Evolutionary conservation across 2,797 vertebrate genomes (phyloP).

Genomic region (Ctenochaetus hawaiiensis): DNA sequence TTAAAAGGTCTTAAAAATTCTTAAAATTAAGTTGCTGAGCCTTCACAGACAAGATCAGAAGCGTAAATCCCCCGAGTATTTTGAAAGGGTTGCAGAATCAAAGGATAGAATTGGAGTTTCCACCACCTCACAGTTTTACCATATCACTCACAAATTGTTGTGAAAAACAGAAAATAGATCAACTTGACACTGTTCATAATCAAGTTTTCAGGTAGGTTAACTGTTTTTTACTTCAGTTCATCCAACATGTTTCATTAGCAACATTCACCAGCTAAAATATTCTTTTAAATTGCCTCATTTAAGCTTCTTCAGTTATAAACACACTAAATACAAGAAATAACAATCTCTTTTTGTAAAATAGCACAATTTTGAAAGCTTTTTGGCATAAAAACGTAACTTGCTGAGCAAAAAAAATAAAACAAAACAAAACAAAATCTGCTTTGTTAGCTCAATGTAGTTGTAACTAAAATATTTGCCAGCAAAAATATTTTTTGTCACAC

Average conservation of each 20-base stretch:
- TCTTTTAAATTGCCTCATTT: slow-evolving; percentile 33
- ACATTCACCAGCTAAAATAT: slow-evolving; percentile 48
- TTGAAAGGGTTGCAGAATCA: slow-evolving; percentile 3
- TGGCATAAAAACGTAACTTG: slow-evolving; percentile 46
- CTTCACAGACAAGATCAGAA: slow-evolving; percentile 1
- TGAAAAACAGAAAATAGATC: slow-evolving; percentile 1
- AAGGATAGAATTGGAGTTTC: background rate
- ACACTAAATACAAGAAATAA: slow-evolving; percentile 21
- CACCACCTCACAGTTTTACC: slow-evolving; percentile 3
- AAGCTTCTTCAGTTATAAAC: slow-evolving; percentile 36
- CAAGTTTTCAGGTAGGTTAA: slow-evolving; percentile 41
- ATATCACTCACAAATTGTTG: slow-evolving; percentile 11
- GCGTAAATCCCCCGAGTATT: background rate
- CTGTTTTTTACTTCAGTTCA: slow-evolving; percentile 29
- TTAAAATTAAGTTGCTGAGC: background rate
- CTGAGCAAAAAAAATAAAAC: slow-evolving; percentile 39
- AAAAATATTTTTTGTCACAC: slow-evolving; percentile 85
- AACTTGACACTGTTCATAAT: slow-evolving; percentile 17
- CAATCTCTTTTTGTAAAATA: background rate
- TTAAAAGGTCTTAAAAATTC: background rate
- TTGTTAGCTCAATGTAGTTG: slow-evolving; percentile 77
- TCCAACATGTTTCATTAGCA: slow-evolving; percentile 32
- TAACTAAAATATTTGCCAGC: slow-evolving; percentile 81
- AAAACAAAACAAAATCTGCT: slow-evolving; percentile 36
- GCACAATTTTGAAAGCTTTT: slow-evolving; percentile 39